Evolutionary conservation across 2,797 vertebrate genomes (phyloP).

Genomic region (Falco columbarius): DNA sequence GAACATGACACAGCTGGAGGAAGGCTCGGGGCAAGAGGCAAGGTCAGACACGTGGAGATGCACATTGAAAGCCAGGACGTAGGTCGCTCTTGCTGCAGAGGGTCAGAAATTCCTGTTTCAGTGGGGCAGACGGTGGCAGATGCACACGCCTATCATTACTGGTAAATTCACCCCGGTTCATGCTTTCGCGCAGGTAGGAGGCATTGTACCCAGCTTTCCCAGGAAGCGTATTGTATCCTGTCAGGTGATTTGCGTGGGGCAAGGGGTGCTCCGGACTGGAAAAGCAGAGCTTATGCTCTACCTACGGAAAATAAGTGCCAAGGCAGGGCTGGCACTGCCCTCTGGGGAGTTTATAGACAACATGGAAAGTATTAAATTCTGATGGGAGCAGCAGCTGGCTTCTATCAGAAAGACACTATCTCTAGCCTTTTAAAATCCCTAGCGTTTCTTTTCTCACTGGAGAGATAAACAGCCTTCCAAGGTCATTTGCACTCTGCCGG

Average conservation of each 20-base stretch:
- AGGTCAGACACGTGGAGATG: neutral
- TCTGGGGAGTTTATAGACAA: neutral
- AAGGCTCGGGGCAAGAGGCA: neutral
- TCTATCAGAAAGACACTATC: neutral
- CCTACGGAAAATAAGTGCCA: neutral
- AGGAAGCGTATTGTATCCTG: neutral
- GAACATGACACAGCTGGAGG: neutral
- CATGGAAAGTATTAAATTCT: neutral
- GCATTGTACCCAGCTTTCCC: neutral
- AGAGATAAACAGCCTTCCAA: neutral
- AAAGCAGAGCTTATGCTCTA: neutral
- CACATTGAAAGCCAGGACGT: neutral
- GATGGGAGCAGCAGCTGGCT: constrained; percentile 35
- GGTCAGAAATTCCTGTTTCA: neutral
- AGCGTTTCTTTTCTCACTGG: neutral
- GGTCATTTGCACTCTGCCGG: neutral
- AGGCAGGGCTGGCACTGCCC: neutral
- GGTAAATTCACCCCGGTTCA: neutral
- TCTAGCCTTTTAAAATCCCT: neutral
- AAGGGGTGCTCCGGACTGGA: rapidly evolving
- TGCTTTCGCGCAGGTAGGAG: neutral
- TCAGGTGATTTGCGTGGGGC: neutral
- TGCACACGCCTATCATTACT: neutral
- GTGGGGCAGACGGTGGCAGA: rapidly evolving
- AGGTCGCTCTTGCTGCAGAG: neutral